Evolutionary conservation across 2,888 invertebrate genomes (phyloP).

Genomic region (Ceramica pisi): DNA sequence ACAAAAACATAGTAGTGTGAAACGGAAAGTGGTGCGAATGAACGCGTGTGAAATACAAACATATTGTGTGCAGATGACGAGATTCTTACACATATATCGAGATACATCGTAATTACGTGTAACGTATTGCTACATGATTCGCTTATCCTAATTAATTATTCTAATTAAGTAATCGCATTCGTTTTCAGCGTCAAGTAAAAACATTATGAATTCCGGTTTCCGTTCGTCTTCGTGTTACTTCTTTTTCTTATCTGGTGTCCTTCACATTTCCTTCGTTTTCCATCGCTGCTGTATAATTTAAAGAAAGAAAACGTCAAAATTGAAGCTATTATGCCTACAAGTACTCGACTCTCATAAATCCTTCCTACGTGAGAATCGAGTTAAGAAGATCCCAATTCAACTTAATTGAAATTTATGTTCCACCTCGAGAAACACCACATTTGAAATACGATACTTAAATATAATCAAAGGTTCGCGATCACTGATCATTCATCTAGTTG

Average conservation of each 20-base stretch:
- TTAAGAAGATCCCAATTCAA: conserved; percentile 50
- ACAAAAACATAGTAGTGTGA: conserved; percentile 73
- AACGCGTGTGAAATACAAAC: conserved; percentile 82
- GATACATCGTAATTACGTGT: conserved; percentile 55
- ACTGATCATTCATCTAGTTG: conserved; percentile 36
- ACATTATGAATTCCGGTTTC: conserved; percentile 63
- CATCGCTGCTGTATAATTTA: conserved; percentile 52
- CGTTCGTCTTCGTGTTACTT: conserved; percentile 63
- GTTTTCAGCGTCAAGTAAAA: conserved; percentile 52
- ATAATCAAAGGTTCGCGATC: conserved; percentile 57
- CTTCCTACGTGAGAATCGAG: conserved; percentile 29
- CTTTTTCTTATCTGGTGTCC: conserved; percentile 69
- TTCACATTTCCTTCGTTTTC: conserved; percentile 66
- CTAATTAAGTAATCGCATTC: conserved; percentile 20
- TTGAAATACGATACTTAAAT: conserved; percentile 52
- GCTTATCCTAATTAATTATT: conserved; percentile 41
- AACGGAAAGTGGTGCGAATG: conserved; percentile 85
- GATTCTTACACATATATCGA: conserved; percentile 56
- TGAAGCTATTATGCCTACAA: conserved; percentile 21
- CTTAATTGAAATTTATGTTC: conserved; percentile 53
- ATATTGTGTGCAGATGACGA: conserved; percentile 78
- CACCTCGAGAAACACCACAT: conserved; percentile 30
- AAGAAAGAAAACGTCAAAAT: conserved; percentile 39
- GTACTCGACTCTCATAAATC: conserved; percentile 36
- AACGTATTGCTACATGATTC: conserved; percentile 47